Conservation (phyloP, 1,140 invertebrate species). For the Microplitis demolitor region DNA sequence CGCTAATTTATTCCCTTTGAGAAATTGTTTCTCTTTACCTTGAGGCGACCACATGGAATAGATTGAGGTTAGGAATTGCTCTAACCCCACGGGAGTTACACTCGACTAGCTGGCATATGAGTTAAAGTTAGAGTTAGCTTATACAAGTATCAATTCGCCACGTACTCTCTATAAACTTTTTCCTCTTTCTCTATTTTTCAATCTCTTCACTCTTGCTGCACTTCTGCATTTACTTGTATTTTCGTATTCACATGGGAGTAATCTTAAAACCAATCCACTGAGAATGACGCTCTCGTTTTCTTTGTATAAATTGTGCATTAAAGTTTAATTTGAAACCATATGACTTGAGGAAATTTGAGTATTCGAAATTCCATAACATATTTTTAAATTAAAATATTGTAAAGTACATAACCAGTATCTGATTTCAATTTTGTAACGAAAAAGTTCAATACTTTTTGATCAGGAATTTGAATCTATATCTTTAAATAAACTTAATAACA, state of each 20-base stretch:
- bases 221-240: background rate
- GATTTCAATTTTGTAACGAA: too few species aligned
- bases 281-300: background rate
- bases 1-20: constrained; percentile 37
- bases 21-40: constrained; percentile 37
- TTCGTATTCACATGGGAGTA: background rate
- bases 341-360: too few species aligned
- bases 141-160: background rate
- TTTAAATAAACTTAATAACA: too few species aligned
- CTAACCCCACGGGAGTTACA: background rate
- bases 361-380: too few species aligned
- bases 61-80: constrained; percentile 1
- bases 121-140: background rate
- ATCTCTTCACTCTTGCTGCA: background rate
- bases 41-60: background rate
- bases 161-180: background rate
- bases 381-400: too few species aligned
- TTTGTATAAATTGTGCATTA: too few species aligned
- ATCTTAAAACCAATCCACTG: background rate
- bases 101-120: background rate
- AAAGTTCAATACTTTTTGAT: too few species aligned
- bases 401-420: too few species aligned
- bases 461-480: too few species aligned
- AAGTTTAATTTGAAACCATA: too few species aligned
- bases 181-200: background rate